phyloP scores from a whole-genome alignment of 2,797 vertebrate species.

The Xenentodon cancila region DNA sequence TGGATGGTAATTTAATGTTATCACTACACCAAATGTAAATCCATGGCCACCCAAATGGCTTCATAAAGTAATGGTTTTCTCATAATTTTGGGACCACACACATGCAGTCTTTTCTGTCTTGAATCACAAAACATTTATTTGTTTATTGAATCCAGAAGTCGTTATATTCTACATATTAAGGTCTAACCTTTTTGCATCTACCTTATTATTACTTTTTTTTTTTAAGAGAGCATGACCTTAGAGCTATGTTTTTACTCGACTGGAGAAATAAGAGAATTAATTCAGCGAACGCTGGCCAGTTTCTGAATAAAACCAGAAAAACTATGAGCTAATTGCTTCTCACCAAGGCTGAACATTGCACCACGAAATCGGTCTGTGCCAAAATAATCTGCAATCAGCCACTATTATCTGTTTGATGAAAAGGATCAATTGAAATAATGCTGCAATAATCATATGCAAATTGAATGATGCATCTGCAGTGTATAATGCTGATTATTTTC shows the following conservation, averaged over 20 bases:
- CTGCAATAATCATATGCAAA: conserved; percentile 67
- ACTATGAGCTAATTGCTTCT: conserved; percentile 65
- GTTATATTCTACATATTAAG: too few species aligned
- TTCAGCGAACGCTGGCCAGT: conserved; percentile 41
- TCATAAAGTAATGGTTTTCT: too few species aligned
- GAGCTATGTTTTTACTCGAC: conserved; percentile 13
- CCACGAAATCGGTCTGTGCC: conserved; percentile 57
- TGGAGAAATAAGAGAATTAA: conserved; percentile 34
- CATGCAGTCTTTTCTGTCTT: too few species aligned
- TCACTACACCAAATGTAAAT: neutral
- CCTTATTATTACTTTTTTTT: neutral
- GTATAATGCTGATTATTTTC: conserved; percentile 63
- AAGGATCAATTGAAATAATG: conserved; percentile 68
- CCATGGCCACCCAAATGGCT: neutral
- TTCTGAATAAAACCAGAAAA: conserved; percentile 48
- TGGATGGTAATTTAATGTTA: neutral
- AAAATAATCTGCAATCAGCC: conserved; percentile 73
- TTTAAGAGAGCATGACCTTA: conserved; percentile 6
- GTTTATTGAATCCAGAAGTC: too few species aligned
- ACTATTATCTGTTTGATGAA: conserved; percentile 74
- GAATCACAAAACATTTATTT: too few species aligned
- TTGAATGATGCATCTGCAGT: conserved; percentile 68
- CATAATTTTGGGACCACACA: too few species aligned
- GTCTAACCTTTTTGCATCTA: too few species aligned
- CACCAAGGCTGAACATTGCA: conserved; percentile 60